Conservation (phyloP, 2,888 invertebrate species). For the Sinhomidia bicolor region DNA sequence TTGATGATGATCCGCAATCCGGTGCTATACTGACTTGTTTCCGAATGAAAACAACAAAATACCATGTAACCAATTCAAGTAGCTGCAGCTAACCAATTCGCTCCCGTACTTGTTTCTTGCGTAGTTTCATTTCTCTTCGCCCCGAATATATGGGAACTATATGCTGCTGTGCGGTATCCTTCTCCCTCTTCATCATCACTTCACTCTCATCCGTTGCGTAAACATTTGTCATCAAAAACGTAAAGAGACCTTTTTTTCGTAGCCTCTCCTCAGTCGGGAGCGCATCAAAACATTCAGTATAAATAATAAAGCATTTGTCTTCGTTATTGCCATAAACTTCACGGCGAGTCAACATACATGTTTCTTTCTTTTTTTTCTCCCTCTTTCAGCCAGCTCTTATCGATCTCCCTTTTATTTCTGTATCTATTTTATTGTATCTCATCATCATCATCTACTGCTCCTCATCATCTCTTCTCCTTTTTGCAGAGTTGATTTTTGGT, state of each 20-base stretch:
- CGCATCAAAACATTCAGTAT: constrained; percentile 75
- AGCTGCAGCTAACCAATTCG: constrained; percentile 69
- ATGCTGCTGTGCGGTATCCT: neutral
- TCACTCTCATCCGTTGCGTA: constrained; percentile 52
- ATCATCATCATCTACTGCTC: too few species aligned
- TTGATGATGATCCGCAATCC: constrained; percentile 54
- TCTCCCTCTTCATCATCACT: constrained; percentile 10
- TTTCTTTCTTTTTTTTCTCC: constrained; percentile 23
- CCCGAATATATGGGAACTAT: neutral
- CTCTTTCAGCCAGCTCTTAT: neutral
- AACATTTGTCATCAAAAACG: constrained; percentile 62
- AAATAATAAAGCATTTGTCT: constrained; percentile 63
- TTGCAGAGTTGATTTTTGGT: constrained; percentile 10
- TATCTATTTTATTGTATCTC: neutral
- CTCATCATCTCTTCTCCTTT: neutral
- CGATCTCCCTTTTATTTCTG: constrained; percentile 30
- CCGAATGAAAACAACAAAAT: constrained; percentile 2
- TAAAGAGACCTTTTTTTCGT: constrained; percentile 53
- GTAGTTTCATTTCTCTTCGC: neutral
- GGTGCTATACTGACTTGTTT: constrained; percentile 10
- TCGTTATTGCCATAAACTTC: constrained; percentile 71
- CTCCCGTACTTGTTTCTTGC: constrained; percentile 24
- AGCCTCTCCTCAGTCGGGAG: too few species aligned
- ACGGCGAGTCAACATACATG: constrained; percentile 56
- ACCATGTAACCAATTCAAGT: constrained; percentile 65